Evolutionary conservation across 2,888 invertebrate species (phyloP), one percentile per base, ranked within the genome.

Genomic region (Dasypogon diadema): DNA sequence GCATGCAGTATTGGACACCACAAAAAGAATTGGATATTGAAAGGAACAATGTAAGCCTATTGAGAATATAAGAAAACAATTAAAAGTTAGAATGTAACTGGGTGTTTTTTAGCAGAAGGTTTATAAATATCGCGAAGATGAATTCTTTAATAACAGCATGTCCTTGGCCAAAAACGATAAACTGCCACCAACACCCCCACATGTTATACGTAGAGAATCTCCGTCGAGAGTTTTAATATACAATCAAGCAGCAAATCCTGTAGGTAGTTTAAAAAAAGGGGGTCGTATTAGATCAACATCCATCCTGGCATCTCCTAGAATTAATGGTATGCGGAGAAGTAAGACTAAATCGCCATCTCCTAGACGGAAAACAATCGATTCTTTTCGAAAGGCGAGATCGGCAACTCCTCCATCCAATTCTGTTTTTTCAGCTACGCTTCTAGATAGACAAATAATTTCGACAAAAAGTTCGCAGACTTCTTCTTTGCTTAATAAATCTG

Each of bases 331-430:
- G 0, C 30, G 81, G 37, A 79, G 79, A 14, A 75, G 68, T 51
- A 79, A 79, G 68, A 75, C 77, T 2, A 80, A 79, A 74, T 80
- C 80, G 2, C 79, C 79, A 3, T 76, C 79, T 12, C 58, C 79
- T 5, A 77, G 8, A 60, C 65, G n/a, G 18, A 42, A 4, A 75
- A 76, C 48, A 26, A 18, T 24, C 4, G n/a, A 30, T 2, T 14
- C 58, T 5, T 74, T 77, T 54, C 76, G 78, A 10, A 78, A 79
- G 46, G 75, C 79, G 5, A 79, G 77, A 65, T 79, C 79, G 5
- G 78, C 76, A n/a, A 78, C 77, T 5, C 79, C 78, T 1, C 76
- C 78, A 54, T 77, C 46, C 51, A 70, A 54, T 30, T 26, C 10
- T 22, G 10, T n/a, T n/a, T 18, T 22, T 21, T 14, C 54, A 21